Evolutionary conservation across 2,888 invertebrate genomes (phyloP).

Genomic region (Nymphalis polychloros): DNA sequence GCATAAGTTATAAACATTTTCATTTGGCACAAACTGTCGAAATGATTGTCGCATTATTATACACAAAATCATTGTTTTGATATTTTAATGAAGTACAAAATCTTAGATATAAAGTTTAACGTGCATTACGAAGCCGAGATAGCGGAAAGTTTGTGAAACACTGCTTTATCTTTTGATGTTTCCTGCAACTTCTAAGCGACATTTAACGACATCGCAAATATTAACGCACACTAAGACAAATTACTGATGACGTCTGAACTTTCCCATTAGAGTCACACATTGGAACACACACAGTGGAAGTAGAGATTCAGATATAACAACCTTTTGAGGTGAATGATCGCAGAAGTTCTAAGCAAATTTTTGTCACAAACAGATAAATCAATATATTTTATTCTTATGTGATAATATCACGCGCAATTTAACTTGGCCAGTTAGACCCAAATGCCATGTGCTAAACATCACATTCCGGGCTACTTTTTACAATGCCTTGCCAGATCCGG

Average conservation of each 20-base stretch:
- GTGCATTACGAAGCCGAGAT: constrained; percentile 5
- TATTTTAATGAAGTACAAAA: constrained; percentile 16
- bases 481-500: too few relatives aligned
- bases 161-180: constrained; percentile 12
- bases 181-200: constrained; percentile 22
- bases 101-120: constrained; percentile 20
- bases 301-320: neutral
- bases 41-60: too few relatives aligned
- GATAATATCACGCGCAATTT: too few relatives aligned
- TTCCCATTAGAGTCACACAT: neutral
- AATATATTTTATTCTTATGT: too few relatives aligned
- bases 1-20: too few relatives aligned
- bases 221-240: constrained; percentile 21
- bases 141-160: constrained; percentile 13
- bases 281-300: neutral
- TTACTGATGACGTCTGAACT: neutral
- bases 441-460: too few relatives aligned
- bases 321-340: neutral
- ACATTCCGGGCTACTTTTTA: too few relatives aligned
- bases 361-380: neutral
- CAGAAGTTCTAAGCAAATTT: neutral
- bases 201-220: constrained; percentile 26
- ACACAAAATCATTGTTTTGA: neutral
- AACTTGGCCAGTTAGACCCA: too few relatives aligned
- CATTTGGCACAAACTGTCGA: too few relatives aligned